These are phyloP conservation scores for Orcinus orca DNA, from an alignment of 2,113 vertebrate genomes.

Conservation along the genomic window DNA sequence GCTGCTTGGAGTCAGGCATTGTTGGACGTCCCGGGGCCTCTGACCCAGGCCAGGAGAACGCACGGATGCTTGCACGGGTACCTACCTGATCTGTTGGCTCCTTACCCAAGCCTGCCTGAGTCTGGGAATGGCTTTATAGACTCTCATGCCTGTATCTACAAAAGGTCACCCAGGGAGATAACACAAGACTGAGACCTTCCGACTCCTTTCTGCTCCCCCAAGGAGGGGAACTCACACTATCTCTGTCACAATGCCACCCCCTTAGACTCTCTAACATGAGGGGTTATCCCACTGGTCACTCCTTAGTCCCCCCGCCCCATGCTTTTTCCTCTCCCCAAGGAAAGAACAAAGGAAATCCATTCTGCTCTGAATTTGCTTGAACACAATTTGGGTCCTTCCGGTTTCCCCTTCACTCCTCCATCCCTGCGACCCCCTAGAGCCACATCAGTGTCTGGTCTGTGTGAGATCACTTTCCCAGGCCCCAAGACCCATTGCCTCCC, in stretches of 20 bases:
- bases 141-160: fast-evolving
- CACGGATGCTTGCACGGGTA: fast-evolving
- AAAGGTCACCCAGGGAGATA: neutral
- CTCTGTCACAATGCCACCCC: neutral
- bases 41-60: neutral
- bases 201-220: neutral
- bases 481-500: neutral
- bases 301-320: neutral
- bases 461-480: neutral
- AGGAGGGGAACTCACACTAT: neutral
- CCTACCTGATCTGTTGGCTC: neutral
- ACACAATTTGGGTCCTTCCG: too few relatives aligned
- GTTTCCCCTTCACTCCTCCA: neutral
- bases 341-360: neutral
- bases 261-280: neutral
- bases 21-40: neutral
- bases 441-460: neutral
- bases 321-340: neutral
- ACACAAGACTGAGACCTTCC: neutral
- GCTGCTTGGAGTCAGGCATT: neutral
- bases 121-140: neutral
- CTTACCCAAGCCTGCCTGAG: neutral
- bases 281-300: neutral
- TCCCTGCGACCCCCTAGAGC: neutral
- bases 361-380: neutral